Conservation (phyloP, 2,113 vertebrate species). For the Nycticryphes semicollaris region DNA sequence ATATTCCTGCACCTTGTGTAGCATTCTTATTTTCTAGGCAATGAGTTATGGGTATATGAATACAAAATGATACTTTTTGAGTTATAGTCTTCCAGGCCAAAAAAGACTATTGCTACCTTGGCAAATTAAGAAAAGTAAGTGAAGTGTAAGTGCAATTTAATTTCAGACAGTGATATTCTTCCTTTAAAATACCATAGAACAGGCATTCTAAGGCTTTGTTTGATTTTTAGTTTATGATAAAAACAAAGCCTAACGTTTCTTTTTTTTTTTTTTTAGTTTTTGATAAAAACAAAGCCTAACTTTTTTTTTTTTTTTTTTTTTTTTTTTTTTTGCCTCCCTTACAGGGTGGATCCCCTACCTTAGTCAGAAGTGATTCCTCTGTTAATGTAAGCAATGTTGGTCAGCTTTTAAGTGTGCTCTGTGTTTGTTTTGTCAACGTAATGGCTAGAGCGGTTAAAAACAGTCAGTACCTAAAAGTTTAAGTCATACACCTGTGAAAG, state of each 20-base stretch:
- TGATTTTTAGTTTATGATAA: background rate
- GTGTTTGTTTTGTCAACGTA: background rate
- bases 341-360: constrained; percentile 29
- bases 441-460: background rate
- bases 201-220: background rate
- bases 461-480: background rate
- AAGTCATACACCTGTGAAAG: background rate
- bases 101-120: background rate
- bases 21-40: background rate
- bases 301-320: background rate
- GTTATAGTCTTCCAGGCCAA: background rate
- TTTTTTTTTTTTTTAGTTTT: background rate
- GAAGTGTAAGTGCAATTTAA: background rate
- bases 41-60: background rate
- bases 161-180: background rate
- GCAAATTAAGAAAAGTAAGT: background rate
- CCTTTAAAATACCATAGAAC: background rate
- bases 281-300: background rate
- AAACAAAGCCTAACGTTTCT: background rate
- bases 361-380: constrained; percentile 54
- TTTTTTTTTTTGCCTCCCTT: too few relatives aligned
- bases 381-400: constrained; percentile 27
- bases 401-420: background rate
- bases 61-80: background rate
- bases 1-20: background rate